Evolutionary conservation across 2,888 invertebrate species (phyloP), one percentile per base, ranked within the genome.

Genomic region (Crioceris asparagi): DNA sequence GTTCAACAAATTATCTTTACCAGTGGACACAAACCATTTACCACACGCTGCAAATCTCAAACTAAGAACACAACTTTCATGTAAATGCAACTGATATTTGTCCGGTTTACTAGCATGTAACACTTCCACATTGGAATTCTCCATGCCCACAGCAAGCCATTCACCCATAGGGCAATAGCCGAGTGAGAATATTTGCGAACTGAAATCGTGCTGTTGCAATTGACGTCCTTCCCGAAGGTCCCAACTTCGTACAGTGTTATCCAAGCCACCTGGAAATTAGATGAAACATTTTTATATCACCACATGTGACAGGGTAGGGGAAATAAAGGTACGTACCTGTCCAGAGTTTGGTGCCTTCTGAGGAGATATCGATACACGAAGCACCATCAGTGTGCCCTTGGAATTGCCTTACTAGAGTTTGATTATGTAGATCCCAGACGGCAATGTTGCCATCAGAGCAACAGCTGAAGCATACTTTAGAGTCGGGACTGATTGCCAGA

Each of bases 1-100:
- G 66, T 97, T 94, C 37, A 97, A 74, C 60, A 93, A 72, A 68
- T 96, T 96, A 66, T 98, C 97, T 70, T 96, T 96, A 49, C 94
- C 94, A n/a, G 94, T 96, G 47, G 90, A 92, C 49, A 94, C 91
- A 68, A 98, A 98, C 94, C 96, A 98, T 68, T 96, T 96, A 55
- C 96, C 96, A 61, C 85, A 83, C 35, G 87, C 82, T 32, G 97
- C 94, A 68, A 96, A 97, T 64, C 88, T 80, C 46, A 97, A 74
- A 46, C 94, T 92, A 40, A 97, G 73, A 26, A 98, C 97, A 66
- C 96, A 97, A 52, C 88, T 90, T 65, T 97, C 96, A 70, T 96
- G 96, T 53, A 94, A 72, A 61, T 92, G 83, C 42, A 97, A 74
- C 67, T 94, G 93, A 68, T 96, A 97, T 64, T 93, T 88, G 68